Base-by-base conservation (phyloP, 2,797 vertebrate species). In the Acestrorhynchus altus region DNA sequence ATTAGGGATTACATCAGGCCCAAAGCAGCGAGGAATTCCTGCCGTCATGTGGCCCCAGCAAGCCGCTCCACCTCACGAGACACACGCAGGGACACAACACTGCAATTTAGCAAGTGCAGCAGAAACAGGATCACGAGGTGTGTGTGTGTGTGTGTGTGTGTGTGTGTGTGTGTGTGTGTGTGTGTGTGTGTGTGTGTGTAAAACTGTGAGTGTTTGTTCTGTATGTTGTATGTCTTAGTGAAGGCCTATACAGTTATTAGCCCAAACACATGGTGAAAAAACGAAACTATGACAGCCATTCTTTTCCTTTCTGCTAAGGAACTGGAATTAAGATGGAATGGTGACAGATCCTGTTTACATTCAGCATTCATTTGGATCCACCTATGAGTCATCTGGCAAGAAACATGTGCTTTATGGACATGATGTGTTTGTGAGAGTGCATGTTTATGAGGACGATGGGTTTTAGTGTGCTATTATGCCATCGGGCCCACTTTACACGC, bases 1-100 rank as follows among this genome's bases (percentile, higher is more conserved):
- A 85, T 92, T 89, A 91, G 85, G 88, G 90, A 93, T 93, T 92
- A 92, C 90, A 91, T 90, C 89, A 89, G 91, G 86, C 85, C 82
- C 81, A 72, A 87, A 87, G 88, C 88, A 88, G 85, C 87, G 88
- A 87, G 86, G 86, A 91, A 92, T 92, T 91, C 87, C 89, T 89
- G 86, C 86, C 86, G 86, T 92, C 90, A 90, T 92, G 91, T 92
- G 92, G 86, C 89, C 77, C 78, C 82, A 74, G 80, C 87, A 83
- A 72, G 81, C 81, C 65, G 28, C 13, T 79, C 74, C 56, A 83
- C 81, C 85, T 88, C 78, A 44, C 84, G 39, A 83, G 84, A 88
- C 85, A 86, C 75, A 87, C 68, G 67, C 71, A 80, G 20, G 49
- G 64, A 85, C 88, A 85, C 52, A 44, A 77, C 79, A 84, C 85